Evolutionary conservation across 1,140 invertebrate species (phyloP).

Genomic region (Drosophila tropicalis): DNA sequence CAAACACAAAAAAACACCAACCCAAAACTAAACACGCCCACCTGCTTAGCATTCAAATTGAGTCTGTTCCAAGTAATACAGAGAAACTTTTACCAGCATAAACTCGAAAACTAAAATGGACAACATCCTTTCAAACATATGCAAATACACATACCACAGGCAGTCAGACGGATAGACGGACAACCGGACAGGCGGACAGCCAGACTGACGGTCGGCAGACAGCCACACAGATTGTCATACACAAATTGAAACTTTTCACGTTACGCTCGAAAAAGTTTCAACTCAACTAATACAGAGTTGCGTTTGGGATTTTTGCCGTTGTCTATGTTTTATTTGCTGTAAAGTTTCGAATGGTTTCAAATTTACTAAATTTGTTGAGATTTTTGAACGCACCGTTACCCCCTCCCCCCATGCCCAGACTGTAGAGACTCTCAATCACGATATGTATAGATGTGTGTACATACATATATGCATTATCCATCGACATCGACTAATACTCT

Average conservation of each 20-base stretch:
- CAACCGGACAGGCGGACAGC: conserved; percentile 18
- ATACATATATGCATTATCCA: neutral
- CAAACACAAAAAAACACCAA: conserved; percentile 36
- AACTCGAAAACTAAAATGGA: conserved; percentile 45
- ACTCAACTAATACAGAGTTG: conserved; percentile 55
- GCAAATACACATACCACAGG: conserved; percentile 30
- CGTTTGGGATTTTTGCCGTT: conserved; percentile 43
- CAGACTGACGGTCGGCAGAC: neutral
- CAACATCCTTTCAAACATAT: conserved; percentile 11
- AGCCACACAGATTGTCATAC: conserved; percentile 39
- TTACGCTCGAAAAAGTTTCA: conserved; percentile 70
- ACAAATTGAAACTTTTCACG: conserved; percentile 77
- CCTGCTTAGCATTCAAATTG: conserved; percentile 42
- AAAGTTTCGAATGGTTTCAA: conserved; percentile 50
- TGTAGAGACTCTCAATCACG: neutral
- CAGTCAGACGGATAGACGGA: conserved; percentile 8
- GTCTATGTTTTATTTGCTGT: conserved; percentile 58
- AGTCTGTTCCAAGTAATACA: conserved; percentile 35
- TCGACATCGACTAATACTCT: conserved; percentile 36
- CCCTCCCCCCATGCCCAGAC: neutral
- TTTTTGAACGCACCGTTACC: conserved; percentile 23
- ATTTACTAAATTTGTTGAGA: conserved; percentile 45
- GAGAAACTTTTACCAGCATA: conserved; percentile 54
- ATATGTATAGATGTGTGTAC: neutral
- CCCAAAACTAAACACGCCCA: conserved; percentile 22